Conservation (phyloP, 2,113 vertebrate genomes). For the Nansenia antarctica region DNA sequence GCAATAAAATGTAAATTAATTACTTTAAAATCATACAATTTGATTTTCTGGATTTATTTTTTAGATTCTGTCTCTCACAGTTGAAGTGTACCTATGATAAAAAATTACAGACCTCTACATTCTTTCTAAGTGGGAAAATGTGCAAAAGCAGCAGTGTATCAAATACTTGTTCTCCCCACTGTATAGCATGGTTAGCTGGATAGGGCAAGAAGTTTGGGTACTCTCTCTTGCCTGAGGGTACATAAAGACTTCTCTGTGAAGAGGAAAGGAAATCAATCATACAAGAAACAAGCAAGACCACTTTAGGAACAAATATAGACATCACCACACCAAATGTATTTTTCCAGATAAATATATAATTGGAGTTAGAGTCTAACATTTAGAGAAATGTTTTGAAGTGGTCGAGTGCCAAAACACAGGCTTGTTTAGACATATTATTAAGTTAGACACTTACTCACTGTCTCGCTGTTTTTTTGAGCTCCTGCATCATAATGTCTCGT, state of each 20-base stretch:
- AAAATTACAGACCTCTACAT: too few relatives aligned
- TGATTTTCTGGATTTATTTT: too few relatives aligned
- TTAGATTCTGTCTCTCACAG: too few relatives aligned
- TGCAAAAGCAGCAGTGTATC: too few relatives aligned
- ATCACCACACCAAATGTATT: slow-evolving; percentile 26
- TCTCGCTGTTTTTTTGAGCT: slow-evolving; percentile 40
- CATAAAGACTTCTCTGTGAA: slow-evolving; percentile 73
- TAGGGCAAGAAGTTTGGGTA: slow-evolving; percentile 42
- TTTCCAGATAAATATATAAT: slow-evolving; percentile 44
- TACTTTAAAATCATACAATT: background rate
- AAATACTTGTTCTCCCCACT: too few relatives aligned
- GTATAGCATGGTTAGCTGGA: slow-evolving; percentile 24
- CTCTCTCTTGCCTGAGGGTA: slow-evolving; percentile 53
- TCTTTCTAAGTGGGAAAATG: too few relatives aligned
- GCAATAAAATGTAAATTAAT: too few relatives aligned
- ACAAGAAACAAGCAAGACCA: slow-evolving; percentile 30
- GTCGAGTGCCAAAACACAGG: slow-evolving; percentile 19
- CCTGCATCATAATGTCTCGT: slow-evolving; percentile 17
- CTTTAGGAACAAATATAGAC: slow-evolving; percentile 30
- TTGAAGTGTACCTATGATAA: too few relatives aligned
- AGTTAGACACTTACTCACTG: slow-evolving; percentile 13
- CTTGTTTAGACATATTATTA: slow-evolving; percentile 32
- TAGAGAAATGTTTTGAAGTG: slow-evolving; percentile 28
- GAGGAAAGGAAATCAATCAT: slow-evolving; percentile 25
- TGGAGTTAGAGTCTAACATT: slow-evolving; percentile 27